Percentiles rank a stretch among this genome's conserved stretches.
Conservation (phyloP, 2,113 vertebrate genomes). For the Epinephelus fuscoguttatus region DNA sequence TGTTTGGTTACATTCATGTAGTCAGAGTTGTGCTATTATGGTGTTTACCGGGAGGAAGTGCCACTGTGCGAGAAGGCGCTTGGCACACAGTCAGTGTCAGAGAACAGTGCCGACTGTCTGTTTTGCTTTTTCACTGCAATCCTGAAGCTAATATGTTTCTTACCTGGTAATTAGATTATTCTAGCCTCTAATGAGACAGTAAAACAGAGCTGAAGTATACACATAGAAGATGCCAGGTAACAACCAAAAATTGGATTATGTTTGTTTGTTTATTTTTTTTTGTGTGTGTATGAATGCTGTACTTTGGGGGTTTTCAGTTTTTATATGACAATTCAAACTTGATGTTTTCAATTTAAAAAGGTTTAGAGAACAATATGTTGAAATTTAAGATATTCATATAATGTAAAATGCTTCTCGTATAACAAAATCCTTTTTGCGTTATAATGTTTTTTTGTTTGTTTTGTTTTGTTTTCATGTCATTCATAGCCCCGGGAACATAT, state of each 20-base stretch:
- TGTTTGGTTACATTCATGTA: slow-evolving; percentile 36
- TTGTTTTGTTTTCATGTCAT: no score
- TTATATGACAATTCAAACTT: background rate
- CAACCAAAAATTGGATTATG: background rate
- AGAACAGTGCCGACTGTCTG: background rate
- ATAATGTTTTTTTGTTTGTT: background rate
- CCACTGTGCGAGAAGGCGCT: background rate
- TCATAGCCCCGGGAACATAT: no score
- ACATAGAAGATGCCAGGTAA: background rate
- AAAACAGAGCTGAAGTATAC: slow-evolving; percentile 9
- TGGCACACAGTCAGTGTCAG: background rate
- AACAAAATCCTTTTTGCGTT: background rate
- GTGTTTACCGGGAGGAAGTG: slow-evolving; percentile 12
- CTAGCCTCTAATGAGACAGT: background rate
- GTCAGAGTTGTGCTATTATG: slow-evolving; percentile 13
- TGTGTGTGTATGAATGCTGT: background rate
- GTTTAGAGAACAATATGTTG: background rate
- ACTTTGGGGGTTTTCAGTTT: background rate
- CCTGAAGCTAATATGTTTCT: slow-evolving; percentile 4
- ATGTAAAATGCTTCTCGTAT: background rate
- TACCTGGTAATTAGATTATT: slow-evolving; percentile 15
- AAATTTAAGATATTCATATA: background rate
- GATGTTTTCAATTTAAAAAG: background rate
- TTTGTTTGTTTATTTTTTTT: background rate
- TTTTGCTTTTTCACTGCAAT: background rate